Percentiles rank a stretch among this genome's conserved stretches.
These are phyloP conservation scores for Drosophila kepulauana DNA, from an alignment of 1,140 invertebrate species.

Conservation along the genomic window DNA sequence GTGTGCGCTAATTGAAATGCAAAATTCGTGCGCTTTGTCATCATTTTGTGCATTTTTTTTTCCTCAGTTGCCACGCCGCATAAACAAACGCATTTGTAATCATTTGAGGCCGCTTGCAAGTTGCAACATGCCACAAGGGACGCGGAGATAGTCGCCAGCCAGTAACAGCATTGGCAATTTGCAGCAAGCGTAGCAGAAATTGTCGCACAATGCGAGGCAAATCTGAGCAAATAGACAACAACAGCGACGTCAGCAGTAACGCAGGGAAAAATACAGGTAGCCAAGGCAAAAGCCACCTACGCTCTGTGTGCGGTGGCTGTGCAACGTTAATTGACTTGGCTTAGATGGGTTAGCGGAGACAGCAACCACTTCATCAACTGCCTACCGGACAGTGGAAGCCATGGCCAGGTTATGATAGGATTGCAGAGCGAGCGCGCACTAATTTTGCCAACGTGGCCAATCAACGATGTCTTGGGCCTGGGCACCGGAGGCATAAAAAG, in stretches of 20 bases:
- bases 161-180: slow-evolving; percentile 15
- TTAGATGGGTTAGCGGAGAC: slow-evolving; percentile 11
- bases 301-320: slow-evolving; percentile 1
- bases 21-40: slow-evolving; percentile 20
- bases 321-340: slow-evolving; percentile 73
- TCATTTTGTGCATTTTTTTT: slow-evolving; percentile 18
- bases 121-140: background rate
- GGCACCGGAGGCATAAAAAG: slow-evolving; percentile 64
- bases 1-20: slow-evolving; percentile 12
- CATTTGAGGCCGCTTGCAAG: slow-evolving; percentile 32
- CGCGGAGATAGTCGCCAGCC: background rate
- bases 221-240: slow-evolving; percentile 18
- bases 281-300: slow-evolving; percentile 49
- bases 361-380: slow-evolving; percentile 60
- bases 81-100: slow-evolving; percentile 49
- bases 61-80: background rate
- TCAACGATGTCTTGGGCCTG: slow-evolving; percentile 45
- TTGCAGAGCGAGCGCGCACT: slow-evolving; percentile 57
- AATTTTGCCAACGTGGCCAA: slow-evolving; percentile 81
- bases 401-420: slow-evolving; percentile 41
- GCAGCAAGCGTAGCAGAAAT: slow-evolving; percentile 28
- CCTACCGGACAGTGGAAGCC: background rate
- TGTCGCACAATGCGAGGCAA: slow-evolving; percentile 37
- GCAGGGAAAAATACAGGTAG: slow-evolving; percentile 34
- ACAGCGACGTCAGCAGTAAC: background rate